phyloP scores from a whole-genome alignment of 2,113 vertebrate species.

The Corythornis cristatus region DNA sequence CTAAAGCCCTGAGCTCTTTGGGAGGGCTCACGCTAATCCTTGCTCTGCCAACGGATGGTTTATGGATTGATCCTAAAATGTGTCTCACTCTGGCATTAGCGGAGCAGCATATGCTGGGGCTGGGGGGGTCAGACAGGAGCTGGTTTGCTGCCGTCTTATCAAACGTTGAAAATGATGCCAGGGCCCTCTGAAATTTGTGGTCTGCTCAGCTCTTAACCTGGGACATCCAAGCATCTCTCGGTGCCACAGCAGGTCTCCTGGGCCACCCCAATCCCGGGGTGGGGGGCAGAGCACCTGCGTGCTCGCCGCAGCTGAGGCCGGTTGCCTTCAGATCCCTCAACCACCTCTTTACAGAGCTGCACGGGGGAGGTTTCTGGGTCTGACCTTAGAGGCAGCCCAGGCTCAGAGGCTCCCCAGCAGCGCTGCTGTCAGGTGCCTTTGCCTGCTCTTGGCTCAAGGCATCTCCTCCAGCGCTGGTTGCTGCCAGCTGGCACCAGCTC shows the following conservation, averaged over 20 bases:
- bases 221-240: neutral
- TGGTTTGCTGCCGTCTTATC: neutral
- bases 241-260: accelerated
- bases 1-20: neutral
- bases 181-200: neutral
- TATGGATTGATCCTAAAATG: neutral
- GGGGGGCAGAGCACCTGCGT: accelerated
- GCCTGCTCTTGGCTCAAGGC: neutral
- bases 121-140: neutral
- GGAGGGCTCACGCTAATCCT: neutral
- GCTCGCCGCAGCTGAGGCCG: accelerated
- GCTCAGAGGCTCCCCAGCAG: neutral
- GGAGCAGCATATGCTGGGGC: neutral
- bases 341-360: accelerated
- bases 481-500: constrained; percentile 45
- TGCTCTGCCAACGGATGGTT: neutral
- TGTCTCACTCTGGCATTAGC: neutral
- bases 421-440: neutral
- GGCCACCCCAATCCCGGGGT: accelerated
- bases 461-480: neutral
- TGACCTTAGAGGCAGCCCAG: accelerated
- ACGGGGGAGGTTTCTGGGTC: neutral
- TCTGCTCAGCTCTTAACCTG: neutral
- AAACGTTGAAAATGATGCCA: neutral
- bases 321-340: neutral